A percentile compares a stretch with the other conserved stretches of the same genome.
Evolutionary conservation across 2,888 invertebrate species (phyloP).

Genomic region (Scelioninae gen. 1): DNA sequence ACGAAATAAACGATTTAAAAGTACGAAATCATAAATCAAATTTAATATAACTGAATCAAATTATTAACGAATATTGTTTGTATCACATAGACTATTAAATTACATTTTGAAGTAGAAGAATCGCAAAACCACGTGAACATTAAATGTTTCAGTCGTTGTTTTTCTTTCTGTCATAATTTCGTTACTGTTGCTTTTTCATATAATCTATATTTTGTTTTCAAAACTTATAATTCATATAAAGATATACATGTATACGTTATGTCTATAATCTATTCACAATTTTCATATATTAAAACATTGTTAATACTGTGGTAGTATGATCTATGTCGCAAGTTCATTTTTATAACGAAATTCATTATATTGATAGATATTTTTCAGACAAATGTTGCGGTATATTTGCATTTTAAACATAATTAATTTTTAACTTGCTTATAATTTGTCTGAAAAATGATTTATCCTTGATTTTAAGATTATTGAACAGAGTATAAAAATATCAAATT

Average conservation of each 20-base stretch:
- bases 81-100: too few relatives aligned
- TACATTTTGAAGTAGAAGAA: not conserved
- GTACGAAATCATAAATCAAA: too few relatives aligned
- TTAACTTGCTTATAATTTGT: not conserved
- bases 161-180: not conserved
- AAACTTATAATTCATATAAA: conserved; percentile 13
- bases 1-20: too few relatives aligned
- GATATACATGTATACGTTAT: conserved; percentile 27
- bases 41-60: too few relatives aligned
- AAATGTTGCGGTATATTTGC: not conserved
- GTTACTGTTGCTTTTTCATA: not conserved
- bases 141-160: conserved; percentile 1
- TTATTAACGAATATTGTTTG: too few relatives aligned
- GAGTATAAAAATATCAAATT: conserved; percentile 66
- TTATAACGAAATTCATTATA: conserved; percentile 23
- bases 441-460: conserved; percentile 18
- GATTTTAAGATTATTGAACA: conserved; percentile 33
- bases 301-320: conserved; percentile 40
- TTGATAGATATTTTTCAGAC: not conserved
- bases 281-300: conserved; percentile 22
- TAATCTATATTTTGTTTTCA: conserved; percentile 4
- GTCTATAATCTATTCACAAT: conserved; percentile 44
- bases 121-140: not conserved
- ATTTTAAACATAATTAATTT: not conserved
- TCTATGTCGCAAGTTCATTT: conserved; percentile 11